Evolutionary conservation across 2,113 vertebrate genomes (phyloP).

Genomic region (crab-eating macaque (Macaca fascicularis)): T2T-MFA8v1.1 NC_088388.1:29835501-29836000

Average conservation of each 20-base stretch:
- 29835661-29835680: neutral
- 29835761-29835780: neutral
- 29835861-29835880: neutral
- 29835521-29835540: neutral
- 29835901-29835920: neutral
- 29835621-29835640: neutral
- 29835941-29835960: slow-evolving; percentile 62
- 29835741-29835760: neutral
- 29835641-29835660: neutral
- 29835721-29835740: neutral
- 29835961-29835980: slow-evolving; percentile 55
- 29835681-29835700: neutral
- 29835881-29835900: neutral
- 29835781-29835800: neutral
- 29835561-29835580: neutral
- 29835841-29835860: neutral
- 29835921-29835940: slow-evolving; percentile 27
- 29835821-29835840: neutral
- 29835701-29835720: neutral
- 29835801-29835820: neutral
- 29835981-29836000: slow-evolving; percentile 47
- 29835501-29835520: neutral
- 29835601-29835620: neutral
- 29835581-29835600: neutral
- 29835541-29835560: neutral